Evolutionary conservation across 2,888 invertebrate genomes (phyloP).

Genomic region (Trachelus iudaicus): DNA sequence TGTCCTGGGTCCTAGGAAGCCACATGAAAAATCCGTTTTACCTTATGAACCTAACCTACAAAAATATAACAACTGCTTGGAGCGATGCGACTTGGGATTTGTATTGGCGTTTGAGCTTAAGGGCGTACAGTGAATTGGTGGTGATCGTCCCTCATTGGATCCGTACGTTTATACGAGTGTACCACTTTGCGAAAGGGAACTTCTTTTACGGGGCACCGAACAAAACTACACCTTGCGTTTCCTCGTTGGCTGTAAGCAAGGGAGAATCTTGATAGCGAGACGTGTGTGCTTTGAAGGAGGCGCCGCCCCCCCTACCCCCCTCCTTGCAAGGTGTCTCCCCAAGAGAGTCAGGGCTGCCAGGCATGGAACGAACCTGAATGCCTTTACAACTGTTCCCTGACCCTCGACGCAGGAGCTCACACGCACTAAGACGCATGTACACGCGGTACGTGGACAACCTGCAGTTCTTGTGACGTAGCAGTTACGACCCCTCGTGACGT

Average conservation of each 20-base stretch:
- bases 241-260: conserved; percentile 19
- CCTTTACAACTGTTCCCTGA: conserved; percentile 22
- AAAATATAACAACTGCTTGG: neutral
- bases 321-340: conserved; percentile 42
- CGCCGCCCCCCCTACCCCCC: conserved; percentile 45
- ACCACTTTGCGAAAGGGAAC: neutral
- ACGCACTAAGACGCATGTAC: neutral
- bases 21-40: neutral
- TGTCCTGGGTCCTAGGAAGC: neutral
- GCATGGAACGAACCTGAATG: conserved; percentile 43
- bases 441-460: conserved; percentile 30
- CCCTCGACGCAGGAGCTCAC: conserved; percentile 15
- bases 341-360: conserved; percentile 30
- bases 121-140: neutral
- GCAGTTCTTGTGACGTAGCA: conserved; percentile 26
- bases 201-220: neutral
- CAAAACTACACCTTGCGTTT: conserved; percentile 36
- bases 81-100: neutral
- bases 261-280: conserved; percentile 15
- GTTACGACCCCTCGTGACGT: conserved; percentile 35
- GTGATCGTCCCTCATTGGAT: neutral
- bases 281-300: conserved; percentile 25
- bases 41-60: neutral
- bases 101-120: neutral
- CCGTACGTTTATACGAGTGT: neutral